Percentiles rank a stretch among this genome's conserved stretches.
Conservation (phyloP, 2,113 vertebrate species). For the Lasiurus cinereus region DNA sequence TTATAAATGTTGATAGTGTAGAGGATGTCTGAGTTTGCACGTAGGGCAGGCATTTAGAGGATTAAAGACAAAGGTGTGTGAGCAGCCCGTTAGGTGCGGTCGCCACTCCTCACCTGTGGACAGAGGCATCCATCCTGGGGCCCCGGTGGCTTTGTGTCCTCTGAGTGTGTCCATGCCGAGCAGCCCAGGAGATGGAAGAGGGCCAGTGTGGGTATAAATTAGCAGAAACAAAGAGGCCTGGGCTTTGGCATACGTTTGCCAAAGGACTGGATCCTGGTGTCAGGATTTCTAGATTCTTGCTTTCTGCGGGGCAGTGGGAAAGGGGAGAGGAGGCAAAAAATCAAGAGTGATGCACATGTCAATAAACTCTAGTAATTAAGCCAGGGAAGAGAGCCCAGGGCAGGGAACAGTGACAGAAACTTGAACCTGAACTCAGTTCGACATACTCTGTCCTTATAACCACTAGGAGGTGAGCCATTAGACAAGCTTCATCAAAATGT, state of each 20-base stretch:
- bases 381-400: neutral
- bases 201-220: neutral
- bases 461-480: neutral
- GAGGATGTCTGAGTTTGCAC: neutral
- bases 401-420: neutral
- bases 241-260: neutral
- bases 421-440: neutral
- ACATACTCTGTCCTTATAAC: neutral
- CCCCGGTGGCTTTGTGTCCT: neutral
- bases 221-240: neutral
- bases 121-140: too few species aligned
- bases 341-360: neutral
- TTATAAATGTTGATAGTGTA: too few species aligned
- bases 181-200: neutral
- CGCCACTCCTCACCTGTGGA: neutral
- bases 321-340: neutral
- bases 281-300: neutral
- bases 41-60: neutral
- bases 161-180: neutral
- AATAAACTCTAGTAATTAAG: slow-evolving; percentile 3
- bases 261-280: neutral
- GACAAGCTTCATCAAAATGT: slow-evolving; percentile 18
- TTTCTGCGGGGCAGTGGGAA: neutral
- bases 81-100: neutral
- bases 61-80: neutral